Conservation (phyloP, 1,140 invertebrate genomes). For the Eriocheir sinensis region DNA sequence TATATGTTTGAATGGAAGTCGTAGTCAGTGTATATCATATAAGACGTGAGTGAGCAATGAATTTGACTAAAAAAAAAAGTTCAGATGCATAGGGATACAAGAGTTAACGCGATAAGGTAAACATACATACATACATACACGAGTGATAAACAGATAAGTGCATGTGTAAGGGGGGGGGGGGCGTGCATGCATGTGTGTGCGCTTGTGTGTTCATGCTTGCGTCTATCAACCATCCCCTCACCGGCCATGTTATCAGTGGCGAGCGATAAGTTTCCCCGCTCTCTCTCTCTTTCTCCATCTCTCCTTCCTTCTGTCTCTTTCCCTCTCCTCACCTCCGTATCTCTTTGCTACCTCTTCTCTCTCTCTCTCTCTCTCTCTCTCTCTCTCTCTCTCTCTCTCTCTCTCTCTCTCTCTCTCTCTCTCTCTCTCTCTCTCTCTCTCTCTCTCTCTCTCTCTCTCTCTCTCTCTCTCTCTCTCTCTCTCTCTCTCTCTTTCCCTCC, state of each 20-base stretch:
- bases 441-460: neutral
- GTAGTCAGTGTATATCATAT: too few species aligned
- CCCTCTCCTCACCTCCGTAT: neutral
- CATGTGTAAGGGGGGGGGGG: neutral
- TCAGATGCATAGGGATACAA: neutral
- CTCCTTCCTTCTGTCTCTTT: neutral
- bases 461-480: neutral
- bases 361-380: too few species aligned
- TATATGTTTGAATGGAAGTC: too few species aligned
- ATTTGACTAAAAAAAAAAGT: too few species aligned
- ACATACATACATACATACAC: too few species aligned
- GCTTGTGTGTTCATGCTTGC: neutral
- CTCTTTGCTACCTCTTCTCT: neutral
- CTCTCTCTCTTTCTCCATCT: neutral
- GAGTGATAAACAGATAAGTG: neutral
- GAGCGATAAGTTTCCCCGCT: conserved; percentile 16
- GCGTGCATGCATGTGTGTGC: neutral
- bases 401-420: neutral
- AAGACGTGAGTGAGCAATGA: too few species aligned
- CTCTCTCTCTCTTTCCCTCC: neutral
- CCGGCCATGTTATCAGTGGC: neutral
- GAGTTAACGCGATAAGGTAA: too few species aligned
- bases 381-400: too few species aligned
- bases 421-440: neutral
- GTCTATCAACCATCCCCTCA: neutral